A percentile compares a stretch with the other conserved stretches of the same genome.
These are phyloP conservation scores for Halictus quadricinctus DNA, from an alignment of 2,888 invertebrate species.

Conservation along the genomic window DNA sequence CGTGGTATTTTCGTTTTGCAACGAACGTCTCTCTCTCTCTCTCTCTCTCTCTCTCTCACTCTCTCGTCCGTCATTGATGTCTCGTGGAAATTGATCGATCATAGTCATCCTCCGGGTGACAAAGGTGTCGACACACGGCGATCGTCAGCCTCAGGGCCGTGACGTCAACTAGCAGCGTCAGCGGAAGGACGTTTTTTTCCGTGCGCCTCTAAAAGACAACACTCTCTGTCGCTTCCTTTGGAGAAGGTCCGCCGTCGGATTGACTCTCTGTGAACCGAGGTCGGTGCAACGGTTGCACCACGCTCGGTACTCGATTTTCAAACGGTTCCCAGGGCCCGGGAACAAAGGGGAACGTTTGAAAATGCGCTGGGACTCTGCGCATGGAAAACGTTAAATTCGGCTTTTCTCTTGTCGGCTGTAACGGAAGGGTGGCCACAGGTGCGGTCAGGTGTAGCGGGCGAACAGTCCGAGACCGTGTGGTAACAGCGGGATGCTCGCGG, in stretches of 20 bases:
- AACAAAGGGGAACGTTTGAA: slow-evolving; percentile 52
- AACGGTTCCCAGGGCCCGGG: slow-evolving; percentile 24
- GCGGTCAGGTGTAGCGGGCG: slow-evolving; percentile 6
- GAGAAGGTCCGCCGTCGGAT: neutral
- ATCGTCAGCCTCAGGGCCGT: slow-evolving; percentile 51
- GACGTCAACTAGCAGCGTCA: slow-evolving; percentile 57
- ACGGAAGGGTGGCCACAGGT: slow-evolving; percentile 30
- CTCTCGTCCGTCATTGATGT: slow-evolving; percentile 17
- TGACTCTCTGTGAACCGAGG: neutral
- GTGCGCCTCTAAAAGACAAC: neutral
- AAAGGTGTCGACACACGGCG: neutral
- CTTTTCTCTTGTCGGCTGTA: slow-evolving; percentile 23
- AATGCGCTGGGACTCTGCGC: neutral
- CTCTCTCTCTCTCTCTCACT: neutral
- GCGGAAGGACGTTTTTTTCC: slow-evolving; percentile 1
- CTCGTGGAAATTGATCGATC: slow-evolving; percentile 23
- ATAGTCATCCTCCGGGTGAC: slow-evolving; percentile 51
- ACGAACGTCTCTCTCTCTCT: neutral
- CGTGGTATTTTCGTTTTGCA: slow-evolving; percentile 22
- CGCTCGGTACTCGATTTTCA: slow-evolving; percentile 8
- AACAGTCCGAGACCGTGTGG: slow-evolving; percentile 16
- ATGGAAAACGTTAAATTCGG: neutral
- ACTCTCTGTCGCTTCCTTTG: neutral
- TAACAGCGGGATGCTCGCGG: slow-evolving; percentile 52
- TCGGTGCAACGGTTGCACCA: neutral